Evolutionary conservation across 2,113 vertebrate genomes (phyloP).

Genomic region (Phocoena sinus): DNA sequence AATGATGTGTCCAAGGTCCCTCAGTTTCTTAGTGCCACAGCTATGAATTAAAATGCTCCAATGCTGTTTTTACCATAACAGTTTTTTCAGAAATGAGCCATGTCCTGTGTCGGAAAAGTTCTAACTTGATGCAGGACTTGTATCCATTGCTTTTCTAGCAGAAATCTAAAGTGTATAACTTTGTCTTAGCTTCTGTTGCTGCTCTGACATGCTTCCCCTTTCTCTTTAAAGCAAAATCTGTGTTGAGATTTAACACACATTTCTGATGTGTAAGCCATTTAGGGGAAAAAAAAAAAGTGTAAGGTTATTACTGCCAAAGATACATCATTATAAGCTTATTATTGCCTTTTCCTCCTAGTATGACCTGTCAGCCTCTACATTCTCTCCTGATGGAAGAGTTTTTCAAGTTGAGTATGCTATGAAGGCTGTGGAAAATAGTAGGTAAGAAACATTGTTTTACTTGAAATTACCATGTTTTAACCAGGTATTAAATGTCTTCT

Average conservation of each 20-base stretch:
- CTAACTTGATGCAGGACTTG: neutral
- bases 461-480: slow-evolving; percentile 32
- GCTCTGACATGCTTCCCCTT: neutral
- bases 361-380: slow-evolving; percentile 97
- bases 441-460: slow-evolving; percentile 81
- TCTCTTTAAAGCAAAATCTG: neutral
- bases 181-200: neutral
- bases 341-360: slow-evolving; percentile 80
- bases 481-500: slow-evolving; percentile 1
- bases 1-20: neutral
- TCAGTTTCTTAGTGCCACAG: slow-evolving; percentile 8
- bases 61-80: neutral
- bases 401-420: slow-evolving; percentile 99
- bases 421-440: slow-evolving; percentile 99
- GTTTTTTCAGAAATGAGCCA: neutral
- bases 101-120: neutral
- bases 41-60: neutral
- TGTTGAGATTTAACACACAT: neutral
- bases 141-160: neutral
- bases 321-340: neutral
- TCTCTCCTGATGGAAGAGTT: slow-evolving; percentile 97
- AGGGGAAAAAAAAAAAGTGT: neutral
- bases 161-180: neutral
- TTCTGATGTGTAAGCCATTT: neutral
- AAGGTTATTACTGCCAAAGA: neutral